Base-by-base conservation (phyloP, 2,113 vertebrate species). In the Uropsilus gracilis region DNA sequence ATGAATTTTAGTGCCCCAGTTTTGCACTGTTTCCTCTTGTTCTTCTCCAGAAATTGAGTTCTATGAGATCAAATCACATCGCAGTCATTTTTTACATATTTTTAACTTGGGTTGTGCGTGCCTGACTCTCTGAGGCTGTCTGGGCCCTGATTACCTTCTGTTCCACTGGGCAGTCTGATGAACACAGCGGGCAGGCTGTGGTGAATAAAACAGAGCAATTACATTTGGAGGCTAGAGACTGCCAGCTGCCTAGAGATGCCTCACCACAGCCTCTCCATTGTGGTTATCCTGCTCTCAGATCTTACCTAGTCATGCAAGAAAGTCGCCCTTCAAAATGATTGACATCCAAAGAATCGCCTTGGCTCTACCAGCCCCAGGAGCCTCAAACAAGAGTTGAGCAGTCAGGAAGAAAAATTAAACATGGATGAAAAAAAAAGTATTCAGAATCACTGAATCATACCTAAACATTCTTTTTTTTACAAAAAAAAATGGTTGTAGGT, bases 21-120 rank as follows among this genome's bases (percentile, higher is more conserved):
- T 98, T 97, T 89, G 66, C 39, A 83, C 95, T 68, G 77, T 94
- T 92, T 96, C 73, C 94, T 97, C 96, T 92, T 97, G 84, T 95
- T 97, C 68, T 93, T 96, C 96, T 90, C 71, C 77, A 61, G 94
- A 98, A 97, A 97, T 97, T 97, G 94, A 96, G 95, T 92, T 96
- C 95, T 61, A 50, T 86, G 93, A 88, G 12, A 86, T 80, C 69
- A 96, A 97, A 98, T 95, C 24, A 96, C 50, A 96, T 91, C 24
- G 34, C 85, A 93, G 86, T 75, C 30, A 71, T 37, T 88, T 82
- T 97, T 82, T 86, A 76, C 86, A 61, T 94, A 86, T 81, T 95
- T 97, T 92, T 96, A 93, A 96, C 90, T 86, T 80, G 30, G 76
- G 81, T 83, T 73, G 73, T 88, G 63, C 3, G 3, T 85, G 92